Evolutionary conservation across 2,797 vertebrate species (phyloP).

Genomic region (Rachycentron canadum): DNA sequence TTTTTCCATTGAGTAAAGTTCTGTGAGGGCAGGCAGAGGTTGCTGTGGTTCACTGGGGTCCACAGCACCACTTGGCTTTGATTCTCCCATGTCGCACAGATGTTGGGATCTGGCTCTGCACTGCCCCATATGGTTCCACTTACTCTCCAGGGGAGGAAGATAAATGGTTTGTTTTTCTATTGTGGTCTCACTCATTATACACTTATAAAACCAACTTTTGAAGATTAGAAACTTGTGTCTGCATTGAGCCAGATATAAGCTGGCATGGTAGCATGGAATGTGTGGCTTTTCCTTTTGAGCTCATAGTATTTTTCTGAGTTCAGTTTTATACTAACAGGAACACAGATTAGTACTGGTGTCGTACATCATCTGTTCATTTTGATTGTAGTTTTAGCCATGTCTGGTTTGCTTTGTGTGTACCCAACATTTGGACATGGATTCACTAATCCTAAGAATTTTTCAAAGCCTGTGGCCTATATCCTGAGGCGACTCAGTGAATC

Average conservation of each 20-base stretch:
- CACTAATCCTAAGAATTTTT: conserved; percentile 33
- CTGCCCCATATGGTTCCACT: conserved; percentile 81
- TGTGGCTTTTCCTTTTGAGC: conserved; percentile 76
- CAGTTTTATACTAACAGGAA: conserved; percentile 74
- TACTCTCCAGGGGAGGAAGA: conserved; percentile 81
- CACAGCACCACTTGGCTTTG: conserved; percentile 80
- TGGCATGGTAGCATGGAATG: conserved; percentile 81
- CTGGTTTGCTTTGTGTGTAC: conserved; percentile 51
- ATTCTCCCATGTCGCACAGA: conserved; percentile 79
- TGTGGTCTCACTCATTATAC: conserved; percentile 84
- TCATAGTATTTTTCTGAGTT: conserved; percentile 70
- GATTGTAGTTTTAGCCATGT: conserved; percentile 66
- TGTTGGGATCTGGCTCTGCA: conserved; percentile 75
- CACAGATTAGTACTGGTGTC: conserved; percentile 71
- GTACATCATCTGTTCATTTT: conserved; percentile 64
- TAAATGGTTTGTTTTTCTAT: conserved; percentile 88
- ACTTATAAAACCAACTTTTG: conserved; percentile 86
- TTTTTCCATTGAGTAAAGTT: conserved; percentile 75
- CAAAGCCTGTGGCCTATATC: conserved; percentile 34
- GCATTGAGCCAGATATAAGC: conserved; percentile 80
- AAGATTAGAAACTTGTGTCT: conserved; percentile 84
- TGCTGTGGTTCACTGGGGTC: conserved; percentile 75
- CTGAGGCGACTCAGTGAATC: conserved; percentile 12
- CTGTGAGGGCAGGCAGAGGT: conserved; percentile 74
- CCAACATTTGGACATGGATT: conserved; percentile 41